phyloP scores from a whole-genome alignment of 2,888 invertebrate species.

The Oligia strigilis region DNA sequence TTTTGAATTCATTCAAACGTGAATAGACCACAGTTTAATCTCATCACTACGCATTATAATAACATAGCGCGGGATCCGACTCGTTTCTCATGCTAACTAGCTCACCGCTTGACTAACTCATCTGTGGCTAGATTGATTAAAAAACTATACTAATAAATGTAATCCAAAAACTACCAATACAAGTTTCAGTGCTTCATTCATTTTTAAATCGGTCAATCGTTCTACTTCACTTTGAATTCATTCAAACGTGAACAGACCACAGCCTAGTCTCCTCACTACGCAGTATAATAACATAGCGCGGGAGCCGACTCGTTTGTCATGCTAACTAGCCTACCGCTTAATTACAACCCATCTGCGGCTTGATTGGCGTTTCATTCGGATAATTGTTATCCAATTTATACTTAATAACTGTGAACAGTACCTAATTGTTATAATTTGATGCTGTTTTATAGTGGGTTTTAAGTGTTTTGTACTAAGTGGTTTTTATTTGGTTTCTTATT shows the following conservation, averaged over 20 bases:
- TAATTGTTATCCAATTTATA: slow-evolving; percentile 80
- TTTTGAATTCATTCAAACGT: slow-evolving; percentile 23
- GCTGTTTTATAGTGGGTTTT: slow-evolving; percentile 46
- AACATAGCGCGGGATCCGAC: too few species aligned
- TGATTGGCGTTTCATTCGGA: slow-evolving; percentile 81
- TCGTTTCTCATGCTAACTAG: too few species aligned
- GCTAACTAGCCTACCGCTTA: slow-evolving; percentile 78
- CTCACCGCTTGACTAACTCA: slow-evolving; percentile 54
- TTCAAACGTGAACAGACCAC: slow-evolving; percentile 34
- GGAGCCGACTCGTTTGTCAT: slow-evolving; percentile 78
- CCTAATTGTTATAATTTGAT: slow-evolving; percentile 59
- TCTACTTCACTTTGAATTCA: slow-evolving; percentile 1
- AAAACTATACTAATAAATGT: background rate
- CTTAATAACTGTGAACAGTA: slow-evolving; percentile 72
- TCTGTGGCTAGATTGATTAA: slow-evolving; percentile 75
- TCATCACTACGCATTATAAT: slow-evolving; percentile 53
- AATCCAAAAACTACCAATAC: background rate
- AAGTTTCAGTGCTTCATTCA: slow-evolving; percentile 25
- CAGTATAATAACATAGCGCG: slow-evolving; percentile 67
- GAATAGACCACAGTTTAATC: slow-evolving; percentile 25
- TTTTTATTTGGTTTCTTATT: slow-evolving; percentile 44
- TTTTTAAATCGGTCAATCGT: background rate
- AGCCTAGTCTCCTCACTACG: slow-evolving; percentile 44
- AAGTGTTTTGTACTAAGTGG: slow-evolving; percentile 36
- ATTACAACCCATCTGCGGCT: slow-evolving; percentile 76